Evolutionary conservation across 2,888 invertebrate species (phyloP).

Genomic region (Griposia aprilina): DNA sequence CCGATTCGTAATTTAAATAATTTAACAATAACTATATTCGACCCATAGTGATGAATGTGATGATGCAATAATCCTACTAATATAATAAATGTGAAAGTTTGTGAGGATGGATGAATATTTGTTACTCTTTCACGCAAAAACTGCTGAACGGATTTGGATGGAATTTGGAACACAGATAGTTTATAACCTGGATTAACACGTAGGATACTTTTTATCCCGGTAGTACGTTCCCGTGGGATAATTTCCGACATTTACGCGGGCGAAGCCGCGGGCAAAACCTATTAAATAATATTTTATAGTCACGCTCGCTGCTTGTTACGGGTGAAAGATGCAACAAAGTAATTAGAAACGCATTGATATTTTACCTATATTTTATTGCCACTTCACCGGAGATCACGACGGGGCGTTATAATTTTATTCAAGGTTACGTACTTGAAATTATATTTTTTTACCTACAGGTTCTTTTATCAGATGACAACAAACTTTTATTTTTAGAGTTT

Average conservation of each 20-base stretch:
- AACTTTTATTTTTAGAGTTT: too few species aligned
- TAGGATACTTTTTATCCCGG: too few species aligned
- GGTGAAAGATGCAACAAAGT: slow-evolving; percentile 25
- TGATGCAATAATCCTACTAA: too few species aligned
- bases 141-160: too few species aligned
- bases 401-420: neutral
- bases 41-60: neutral
- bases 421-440: neutral
- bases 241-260: too few species aligned
- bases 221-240: too few species aligned
- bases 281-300: neutral
- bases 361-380: neutral
- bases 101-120: too few species aligned
- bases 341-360: slow-evolving; percentile 5
- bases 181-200: too few species aligned
- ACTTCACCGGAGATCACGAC: neutral
- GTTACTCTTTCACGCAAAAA: too few species aligned
- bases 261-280: too few species aligned
- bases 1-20: neutral
- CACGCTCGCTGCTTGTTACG: slow-evolving; percentile 5
- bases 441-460: neutral
- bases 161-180: too few species aligned
- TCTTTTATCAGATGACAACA: neutral
- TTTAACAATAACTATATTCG: neutral
- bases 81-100: too few species aligned